Evolutionary conservation across 2,888 invertebrate genomes (phyloP).

Genomic region (Fragum whitleyi): DNA sequence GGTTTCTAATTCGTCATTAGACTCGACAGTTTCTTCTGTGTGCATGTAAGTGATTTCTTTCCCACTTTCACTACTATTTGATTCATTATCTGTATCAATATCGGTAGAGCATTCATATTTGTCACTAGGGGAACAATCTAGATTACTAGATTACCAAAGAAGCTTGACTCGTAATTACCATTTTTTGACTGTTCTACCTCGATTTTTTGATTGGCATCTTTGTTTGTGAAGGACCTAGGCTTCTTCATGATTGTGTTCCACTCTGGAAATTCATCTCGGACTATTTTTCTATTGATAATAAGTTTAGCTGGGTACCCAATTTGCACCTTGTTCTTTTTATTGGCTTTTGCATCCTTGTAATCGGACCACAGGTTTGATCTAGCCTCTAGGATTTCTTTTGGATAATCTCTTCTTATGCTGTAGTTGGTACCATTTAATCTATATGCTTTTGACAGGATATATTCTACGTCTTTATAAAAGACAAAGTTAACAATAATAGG

Average conservation of each 20-base stretch:
- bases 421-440: not conserved
- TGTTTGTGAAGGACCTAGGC: no score
- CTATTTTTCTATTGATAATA: not conserved
- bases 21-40: not conserved
- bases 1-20: not conserved
- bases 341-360: not conserved
- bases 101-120: not conserved
- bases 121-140: not conserved
- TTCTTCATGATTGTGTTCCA: constrained; percentile 1
- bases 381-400: not conserved
- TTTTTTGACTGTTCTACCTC: not conserved
- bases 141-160: no score
- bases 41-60: not conserved
- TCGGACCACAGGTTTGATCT: constrained; percentile 5
- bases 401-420: constrained; percentile 8
- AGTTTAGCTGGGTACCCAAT: constrained; percentile 16
- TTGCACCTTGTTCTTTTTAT: not conserved
- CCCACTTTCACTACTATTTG: not conserved
- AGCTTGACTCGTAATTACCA: not conserved
- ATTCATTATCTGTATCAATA: not conserved
- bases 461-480: not conserved
- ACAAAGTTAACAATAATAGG: not conserved
- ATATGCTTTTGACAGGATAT: not conserved
- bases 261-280: constrained; percentile 9
- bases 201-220: not conserved